phyloP scores from a whole-genome alignment of 2,797 vertebrate species.

The Taenioides sp. region DNA sequence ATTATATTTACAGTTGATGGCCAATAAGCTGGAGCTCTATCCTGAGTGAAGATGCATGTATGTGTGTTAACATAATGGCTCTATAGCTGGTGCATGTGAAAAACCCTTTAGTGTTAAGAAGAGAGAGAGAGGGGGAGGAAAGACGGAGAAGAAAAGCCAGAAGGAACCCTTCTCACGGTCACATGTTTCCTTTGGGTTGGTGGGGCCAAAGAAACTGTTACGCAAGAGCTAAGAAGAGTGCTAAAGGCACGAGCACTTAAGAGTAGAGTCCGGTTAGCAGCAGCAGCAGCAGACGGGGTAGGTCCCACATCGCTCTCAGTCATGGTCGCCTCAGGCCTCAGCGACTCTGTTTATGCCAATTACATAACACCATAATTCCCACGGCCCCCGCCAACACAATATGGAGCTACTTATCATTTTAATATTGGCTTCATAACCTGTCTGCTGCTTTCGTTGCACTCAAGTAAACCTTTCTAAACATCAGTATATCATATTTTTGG shows the following conservation, averaged over 20 bases:
- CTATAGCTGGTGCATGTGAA: constrained; percentile 9
- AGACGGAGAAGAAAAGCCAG: constrained; percentile 5
- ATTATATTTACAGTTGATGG: constrained; percentile 9
- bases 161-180: constrained; percentile 46
- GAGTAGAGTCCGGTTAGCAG: constrained; percentile 32
- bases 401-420: constrained; percentile 24
- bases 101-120: constrained; percentile 22
- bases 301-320: constrained; percentile 24
- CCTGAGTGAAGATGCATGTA: constrained; percentile 5
- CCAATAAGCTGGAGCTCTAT: constrained; percentile 1
- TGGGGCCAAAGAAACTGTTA: constrained; percentile 45
- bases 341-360: constrained; percentile 36
- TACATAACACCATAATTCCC: constrained; percentile 46
- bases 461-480: constrained; percentile 1
- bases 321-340: constrained; percentile 21
- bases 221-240: constrained; percentile 45
- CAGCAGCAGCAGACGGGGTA: constrained; percentile 15
- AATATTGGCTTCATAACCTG: constrained; percentile 1
- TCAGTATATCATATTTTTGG: neutral
- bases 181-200: constrained; percentile 47
- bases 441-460: neutral
- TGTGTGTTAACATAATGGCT: constrained; percentile 22
- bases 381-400: constrained; percentile 34
- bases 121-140: neutral
- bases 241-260: constrained; percentile 65